These are phyloP conservation scores for Thamnophis sirtalis DNA, from an alignment of 2,113 vertebrate species.

Conservation along the genomic window DNA sequence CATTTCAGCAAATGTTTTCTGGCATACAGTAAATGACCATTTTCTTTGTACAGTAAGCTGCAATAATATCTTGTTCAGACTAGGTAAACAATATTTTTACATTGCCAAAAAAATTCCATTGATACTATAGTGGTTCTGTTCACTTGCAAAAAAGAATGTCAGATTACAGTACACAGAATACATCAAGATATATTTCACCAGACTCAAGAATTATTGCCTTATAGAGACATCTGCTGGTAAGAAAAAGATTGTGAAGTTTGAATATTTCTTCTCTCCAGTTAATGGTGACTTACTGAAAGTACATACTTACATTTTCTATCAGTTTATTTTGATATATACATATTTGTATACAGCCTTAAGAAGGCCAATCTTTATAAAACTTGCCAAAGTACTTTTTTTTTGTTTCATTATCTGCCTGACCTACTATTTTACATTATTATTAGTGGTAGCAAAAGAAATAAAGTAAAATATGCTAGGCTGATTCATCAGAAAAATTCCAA, in stretches of 20 bases:
- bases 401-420: background rate
- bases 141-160: fast-evolving
- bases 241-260: slow-evolving; percentile 23
- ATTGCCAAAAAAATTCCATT: background rate
- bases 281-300: background rate
- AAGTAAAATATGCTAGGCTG: background rate
- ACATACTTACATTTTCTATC: background rate
- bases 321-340: background rate
- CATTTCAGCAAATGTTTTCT: fast-evolving
- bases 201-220: slow-evolving; percentile 53
- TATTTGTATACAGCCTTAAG: slow-evolving; percentile 1
- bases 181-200: background rate
- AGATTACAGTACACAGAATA: slow-evolving; percentile 41
- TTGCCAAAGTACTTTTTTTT: background rate
- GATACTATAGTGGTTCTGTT: slow-evolving; percentile 8
- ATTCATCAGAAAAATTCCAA: background rate
- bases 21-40: fast-evolving
- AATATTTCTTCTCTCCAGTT: background rate
- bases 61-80: fast-evolving
- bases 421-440: background rate
- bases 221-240: slow-evolving; percentile 65
- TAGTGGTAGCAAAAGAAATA: background rate
- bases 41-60: background rate
- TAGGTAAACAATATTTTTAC: background rate
- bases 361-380: slow-evolving; percentile 1